A percentile compares a stretch with the other conserved stretches of the same genome.
phyloP scores from a whole-genome alignment of 2,797 vertebrate genomes.

The Rousettus madagascariensis region DNA sequence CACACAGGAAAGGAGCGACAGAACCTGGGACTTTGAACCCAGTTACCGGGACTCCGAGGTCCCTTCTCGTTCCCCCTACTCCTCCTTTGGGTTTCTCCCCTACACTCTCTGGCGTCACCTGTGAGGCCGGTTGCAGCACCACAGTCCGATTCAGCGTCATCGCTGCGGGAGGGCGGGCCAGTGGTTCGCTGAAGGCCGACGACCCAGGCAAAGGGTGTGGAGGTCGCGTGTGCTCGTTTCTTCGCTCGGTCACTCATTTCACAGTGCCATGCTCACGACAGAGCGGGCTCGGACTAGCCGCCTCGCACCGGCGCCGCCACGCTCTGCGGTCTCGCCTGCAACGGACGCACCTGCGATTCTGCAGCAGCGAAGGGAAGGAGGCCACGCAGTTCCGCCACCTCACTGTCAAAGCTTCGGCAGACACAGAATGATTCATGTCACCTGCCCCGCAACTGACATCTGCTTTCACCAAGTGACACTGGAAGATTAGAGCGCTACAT shows the following conservation, averaged over 20 bases:
- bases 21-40: neutral
- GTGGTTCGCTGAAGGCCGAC: neutral
- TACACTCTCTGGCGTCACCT: neutral
- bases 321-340: neutral
- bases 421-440: neutral
- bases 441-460: neutral
- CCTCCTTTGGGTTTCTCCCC: neutral
- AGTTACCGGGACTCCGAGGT: neutral
- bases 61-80: neutral
- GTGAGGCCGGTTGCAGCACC: neutral
- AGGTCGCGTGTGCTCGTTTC: neutral
- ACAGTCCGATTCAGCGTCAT: neutral
- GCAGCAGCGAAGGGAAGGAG: neutral
- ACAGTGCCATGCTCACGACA: neutral
- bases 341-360: neutral
- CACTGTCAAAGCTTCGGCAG: neutral
- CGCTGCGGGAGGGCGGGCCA: neutral
- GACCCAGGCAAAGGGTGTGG: neutral
- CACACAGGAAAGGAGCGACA: neutral
- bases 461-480: neutral
- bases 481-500: neutral
- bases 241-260: neutral
- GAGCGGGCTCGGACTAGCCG: neutral
- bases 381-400: neutral
- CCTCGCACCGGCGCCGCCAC: neutral